phyloP scores from a whole-genome alignment of 35 echinoderm and acorn worm species.

The Anneissia japonica region DNA sequence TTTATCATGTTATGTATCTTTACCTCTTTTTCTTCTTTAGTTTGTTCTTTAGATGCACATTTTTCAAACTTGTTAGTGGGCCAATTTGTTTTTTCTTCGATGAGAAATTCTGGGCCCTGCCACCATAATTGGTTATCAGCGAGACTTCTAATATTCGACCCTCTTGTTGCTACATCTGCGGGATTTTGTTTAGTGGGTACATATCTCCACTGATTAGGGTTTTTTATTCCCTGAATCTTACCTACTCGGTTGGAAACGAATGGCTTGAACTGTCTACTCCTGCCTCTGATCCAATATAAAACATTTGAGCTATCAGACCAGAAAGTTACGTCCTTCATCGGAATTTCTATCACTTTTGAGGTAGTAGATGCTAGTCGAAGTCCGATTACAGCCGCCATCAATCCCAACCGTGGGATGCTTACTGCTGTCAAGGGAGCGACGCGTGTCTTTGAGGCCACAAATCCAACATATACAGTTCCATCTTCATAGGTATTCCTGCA shows the following conservation, averaged over 20 bases:
- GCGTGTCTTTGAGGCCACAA: conserved; percentile 17
- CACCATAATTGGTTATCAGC: conserved; percentile 11
- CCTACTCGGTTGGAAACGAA: conserved; percentile 31
- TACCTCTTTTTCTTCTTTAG: not conserved
- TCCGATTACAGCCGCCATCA: conserved; percentile 31
- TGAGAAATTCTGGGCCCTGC: conserved; percentile 26
- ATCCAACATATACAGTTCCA: not conserved
- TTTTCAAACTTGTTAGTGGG: conserved; percentile 1
- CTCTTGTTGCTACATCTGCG: conserved; percentile 18
- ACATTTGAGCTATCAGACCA: conserved; percentile 46
- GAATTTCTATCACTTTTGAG: not conserved
- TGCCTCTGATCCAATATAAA: conserved; percentile 15
- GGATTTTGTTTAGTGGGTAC: conserved; percentile 16
- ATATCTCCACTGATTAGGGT: conserved; percentile 45
- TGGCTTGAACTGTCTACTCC: conserved; percentile 28
- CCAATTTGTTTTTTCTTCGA: not conserved
- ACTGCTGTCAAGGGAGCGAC: conserved; percentile 25
- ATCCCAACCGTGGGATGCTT: conserved; percentile 39
- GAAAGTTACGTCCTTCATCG: conserved; percentile 13
- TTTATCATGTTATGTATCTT: not conserved
- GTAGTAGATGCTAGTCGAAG: conserved; percentile 9
- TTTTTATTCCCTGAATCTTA: conserved; percentile 20
- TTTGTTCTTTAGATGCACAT: too few relatives aligned
- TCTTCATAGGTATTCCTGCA: not conserved
- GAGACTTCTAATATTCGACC: not conserved